A percentile compares a stretch with the other conserved stretches of the same genome.
These are phyloP conservation scores for Heterochromis multidens DNA, from an alignment of 2,113 vertebrate genomes.

Conservation along the genomic window DNA sequence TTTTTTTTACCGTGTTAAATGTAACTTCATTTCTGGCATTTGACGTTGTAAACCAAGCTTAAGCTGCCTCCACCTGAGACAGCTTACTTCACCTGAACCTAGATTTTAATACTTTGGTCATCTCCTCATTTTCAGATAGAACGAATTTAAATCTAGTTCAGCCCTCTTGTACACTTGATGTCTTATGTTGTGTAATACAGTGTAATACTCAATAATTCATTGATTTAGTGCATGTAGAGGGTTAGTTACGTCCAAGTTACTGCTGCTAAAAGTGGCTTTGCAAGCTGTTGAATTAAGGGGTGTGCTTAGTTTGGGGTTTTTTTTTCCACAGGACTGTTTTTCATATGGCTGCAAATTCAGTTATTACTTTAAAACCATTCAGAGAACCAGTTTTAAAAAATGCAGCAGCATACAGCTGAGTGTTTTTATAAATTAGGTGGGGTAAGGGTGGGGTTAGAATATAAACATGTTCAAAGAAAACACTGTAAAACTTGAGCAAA, in stretches of 20 bases:
- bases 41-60: neutral
- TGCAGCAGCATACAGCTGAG: too few species aligned
- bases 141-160: too few species aligned
- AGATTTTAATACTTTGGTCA: neutral
- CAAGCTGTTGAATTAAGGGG: neutral
- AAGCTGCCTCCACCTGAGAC: neutral
- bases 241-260: neutral
- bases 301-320: neutral
- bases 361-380: too few species aligned
- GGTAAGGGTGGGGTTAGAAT: too few species aligned
- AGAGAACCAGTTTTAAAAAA: too few species aligned
- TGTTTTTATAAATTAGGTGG: too few species aligned
- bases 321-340: neutral
- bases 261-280: neutral
- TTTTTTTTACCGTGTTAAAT: neutral
- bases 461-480: too few species aligned
- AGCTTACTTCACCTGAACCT: neutral
- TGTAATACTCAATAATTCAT: neutral
- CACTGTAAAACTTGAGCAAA: too few species aligned
- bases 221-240: neutral
- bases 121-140: neutral
- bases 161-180: too few species aligned
- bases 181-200: neutral
- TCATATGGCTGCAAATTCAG: neutral
- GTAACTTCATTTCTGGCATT: neutral